phyloP scores from a whole-genome alignment of 1,140 invertebrate genomes.

The Hycleus phaleratus region DNA sequence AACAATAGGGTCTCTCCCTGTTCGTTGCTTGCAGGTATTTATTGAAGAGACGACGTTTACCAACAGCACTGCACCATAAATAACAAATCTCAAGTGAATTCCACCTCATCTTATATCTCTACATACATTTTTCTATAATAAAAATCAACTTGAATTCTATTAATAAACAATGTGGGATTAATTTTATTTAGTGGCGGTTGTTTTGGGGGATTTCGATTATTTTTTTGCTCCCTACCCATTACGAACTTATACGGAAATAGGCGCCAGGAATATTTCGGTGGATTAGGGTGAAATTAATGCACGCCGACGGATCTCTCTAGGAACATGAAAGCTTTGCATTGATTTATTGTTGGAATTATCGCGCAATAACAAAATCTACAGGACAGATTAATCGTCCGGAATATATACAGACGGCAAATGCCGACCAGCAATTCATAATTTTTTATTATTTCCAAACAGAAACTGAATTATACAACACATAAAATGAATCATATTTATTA shows the following conservation, averaged over 20 bases:
- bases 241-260: background rate
- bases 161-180: constrained; percentile 4
- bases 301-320: constrained; percentile 6
- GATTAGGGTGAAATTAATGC: constrained; percentile 14
- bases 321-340: constrained; percentile 13
- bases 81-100: constrained; percentile 4
- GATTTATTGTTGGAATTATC: constrained; percentile 7
- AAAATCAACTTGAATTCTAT: constrained; percentile 21
- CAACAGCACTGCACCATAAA: constrained; percentile 8
- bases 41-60: constrained; percentile 7
- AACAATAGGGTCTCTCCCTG: constrained; percentile 1
- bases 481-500: no score
- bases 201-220: no score
- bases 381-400: no score
- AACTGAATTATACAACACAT: no score
- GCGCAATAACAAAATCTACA: no score
- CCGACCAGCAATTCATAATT: no score
- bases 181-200: constrained; percentile 13
- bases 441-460: no score
- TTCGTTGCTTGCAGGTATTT: constrained; percentile 8
- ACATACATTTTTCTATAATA: constrained; percentile 1
- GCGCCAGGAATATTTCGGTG: constrained; percentile 10
- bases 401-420: no score
- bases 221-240: no score
- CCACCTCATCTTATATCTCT: background rate